Evolutionary conservation across 2,888 invertebrate genomes (phyloP).

Genomic region (Metopia argyrocephala): DNA sequence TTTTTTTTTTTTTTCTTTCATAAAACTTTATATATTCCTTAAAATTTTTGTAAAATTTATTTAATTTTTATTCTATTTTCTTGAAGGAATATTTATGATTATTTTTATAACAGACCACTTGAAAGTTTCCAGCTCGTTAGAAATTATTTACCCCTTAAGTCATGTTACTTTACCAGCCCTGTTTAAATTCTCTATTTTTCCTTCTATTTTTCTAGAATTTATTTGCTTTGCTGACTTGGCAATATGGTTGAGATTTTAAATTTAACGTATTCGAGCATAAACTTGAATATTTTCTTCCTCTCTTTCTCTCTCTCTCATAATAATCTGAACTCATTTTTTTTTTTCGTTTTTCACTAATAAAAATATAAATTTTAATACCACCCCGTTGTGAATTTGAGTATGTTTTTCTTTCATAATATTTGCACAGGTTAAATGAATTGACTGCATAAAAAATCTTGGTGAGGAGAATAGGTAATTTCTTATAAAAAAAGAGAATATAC

Average conservation of each 20-base stretch:
- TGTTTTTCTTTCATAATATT: slow-evolving; percentile 12
- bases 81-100: slow-evolving; percentile 22
- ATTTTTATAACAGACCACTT: slow-evolving; percentile 57
- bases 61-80: neutral
- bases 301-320: neutral
- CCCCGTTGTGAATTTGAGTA: slow-evolving; percentile 38
- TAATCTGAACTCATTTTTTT: neutral
- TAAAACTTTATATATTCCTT: neutral
- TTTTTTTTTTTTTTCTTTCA: too few relatives aligned
- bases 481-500: neutral
- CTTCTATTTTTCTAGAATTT: neutral
- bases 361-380: slow-evolving; percentile 36
- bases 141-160: slow-evolving; percentile 59
- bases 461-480: neutral
- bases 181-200: slow-evolving; percentile 1
- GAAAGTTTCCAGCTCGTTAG: slow-evolving; percentile 61
- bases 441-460: neutral
- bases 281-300: slow-evolving; percentile 39
- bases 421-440: slow-evolving; percentile 11
- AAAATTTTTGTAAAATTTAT: neutral
- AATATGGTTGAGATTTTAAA: slow-evolving; percentile 43
- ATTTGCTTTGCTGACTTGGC: slow-evolving; percentile 7
- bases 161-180: slow-evolving; percentile 26
- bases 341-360: slow-evolving; percentile 6
- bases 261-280: slow-evolving; percentile 52